Evolutionary conservation across 2,113 vertebrate genomes (phyloP), one percentile per base, ranked within the genome.

Genomic region (Romanogobio albipinnatus): DNA sequence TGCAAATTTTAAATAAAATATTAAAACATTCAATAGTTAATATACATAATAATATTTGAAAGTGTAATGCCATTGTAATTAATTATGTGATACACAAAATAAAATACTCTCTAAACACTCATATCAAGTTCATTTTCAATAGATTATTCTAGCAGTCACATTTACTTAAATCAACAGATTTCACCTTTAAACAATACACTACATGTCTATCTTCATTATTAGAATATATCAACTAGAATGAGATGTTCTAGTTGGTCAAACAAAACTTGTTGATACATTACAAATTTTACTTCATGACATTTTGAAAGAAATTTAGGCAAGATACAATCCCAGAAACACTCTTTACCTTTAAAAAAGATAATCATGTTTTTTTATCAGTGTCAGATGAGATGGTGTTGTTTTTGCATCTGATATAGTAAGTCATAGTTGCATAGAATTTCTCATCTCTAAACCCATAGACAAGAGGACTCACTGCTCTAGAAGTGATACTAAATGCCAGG

Each of bases 391-490:
- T 29, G 4, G 62, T 24, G 64, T 84, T 86, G 13, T 64, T 61
- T 85, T 59, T 84, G 76, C 86, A 89, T 82, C 39, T 76, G n/a
- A 86, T 53, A 43, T 82, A 87, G 45, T 85, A 85, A 39, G 36
- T 22, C 29, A 89, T 3, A 13, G 76, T 74, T 17, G 59, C 2
- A 33, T 29, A 77, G 39, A 89, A 90, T 36, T 77, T 84, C 62
- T 91, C 85, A 85, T 92, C 91, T 80, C 88, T 88, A 22, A 92
- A 56, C 0, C 91, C 91, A 75, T 92, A 92, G 26, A 92, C 85
- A 2, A 92, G 79, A 26, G 91, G 85, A 76, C 90, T 92, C 0
- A 92, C 79, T 5, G 87, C 89, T 75, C 88, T 81, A 1, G 91
- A 87, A 1, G 90, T 70, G 45, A 90, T 75, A 58, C 78, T 88